These are phyloP conservation scores for Sphaeridia pumilis DNA, from an alignment of 2,888 invertebrate genomes.

Conservation along the genomic window DNA sequence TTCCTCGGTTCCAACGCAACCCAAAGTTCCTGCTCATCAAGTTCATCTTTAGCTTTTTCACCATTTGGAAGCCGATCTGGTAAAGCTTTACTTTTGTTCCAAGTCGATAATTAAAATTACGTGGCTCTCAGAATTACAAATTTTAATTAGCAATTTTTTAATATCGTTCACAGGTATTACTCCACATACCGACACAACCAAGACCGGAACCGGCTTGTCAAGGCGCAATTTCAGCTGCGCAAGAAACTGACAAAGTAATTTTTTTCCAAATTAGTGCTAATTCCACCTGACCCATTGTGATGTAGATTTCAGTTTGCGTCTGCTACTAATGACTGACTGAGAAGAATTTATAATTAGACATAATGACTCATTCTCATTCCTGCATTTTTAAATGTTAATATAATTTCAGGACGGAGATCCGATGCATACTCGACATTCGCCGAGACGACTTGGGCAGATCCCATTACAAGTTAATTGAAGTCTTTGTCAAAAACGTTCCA, in stretches of 20 bases:
- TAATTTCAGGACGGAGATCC: conserved; percentile 8
- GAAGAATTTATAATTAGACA: neutral
- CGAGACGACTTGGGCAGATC: conserved; percentile 6
- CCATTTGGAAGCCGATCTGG: conserved; percentile 15
- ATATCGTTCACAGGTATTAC: conserved; percentile 8
- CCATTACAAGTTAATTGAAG: conserved; percentile 13
- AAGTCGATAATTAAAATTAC: too few species aligned
- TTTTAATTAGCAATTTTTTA: too few species aligned
- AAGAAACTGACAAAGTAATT: conserved; percentile 12
- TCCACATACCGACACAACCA: conserved; percentile 14
- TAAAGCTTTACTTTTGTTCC: too few species aligned
- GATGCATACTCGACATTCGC: conserved; percentile 4
- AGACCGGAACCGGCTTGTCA: conserved; percentile 9
- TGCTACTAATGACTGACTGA: neutral
- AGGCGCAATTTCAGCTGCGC: conserved; percentile 10
- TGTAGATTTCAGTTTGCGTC: neutral
- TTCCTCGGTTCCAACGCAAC: conserved; percentile 9
- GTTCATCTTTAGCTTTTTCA: conserved; percentile 12
- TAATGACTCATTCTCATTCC: neutral
- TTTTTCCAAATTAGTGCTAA: neutral
- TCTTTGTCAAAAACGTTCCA: conserved; percentile 13
- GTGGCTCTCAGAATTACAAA: too few species aligned
- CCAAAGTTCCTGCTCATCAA: conserved; percentile 9
- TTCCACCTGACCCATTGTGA: too few species aligned
- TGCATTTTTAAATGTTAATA: neutral